Evolutionary conservation across 2,113 vertebrate genomes (phyloP).

Genomic region (Gambusia affinis): DNA sequence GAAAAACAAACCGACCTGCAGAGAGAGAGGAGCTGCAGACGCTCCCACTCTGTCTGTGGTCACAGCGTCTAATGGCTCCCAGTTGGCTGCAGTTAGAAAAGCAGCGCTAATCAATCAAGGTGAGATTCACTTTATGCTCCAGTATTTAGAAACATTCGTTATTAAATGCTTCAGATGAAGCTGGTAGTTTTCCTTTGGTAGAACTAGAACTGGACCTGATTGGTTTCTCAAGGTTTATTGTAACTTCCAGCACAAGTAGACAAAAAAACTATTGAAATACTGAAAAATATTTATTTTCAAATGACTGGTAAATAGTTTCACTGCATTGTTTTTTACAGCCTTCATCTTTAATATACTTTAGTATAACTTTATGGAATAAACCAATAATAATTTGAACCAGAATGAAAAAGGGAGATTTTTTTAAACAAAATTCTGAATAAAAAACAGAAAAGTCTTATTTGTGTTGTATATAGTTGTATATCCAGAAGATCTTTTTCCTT

Average conservation of each 20-base stretch:
- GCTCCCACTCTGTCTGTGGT: slow-evolving; percentile 5
- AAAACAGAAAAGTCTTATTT: neutral
- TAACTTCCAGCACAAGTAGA: slow-evolving; percentile 19
- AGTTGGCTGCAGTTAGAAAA: neutral
- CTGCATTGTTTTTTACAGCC: neutral
- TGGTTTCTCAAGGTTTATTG: slow-evolving; percentile 4
- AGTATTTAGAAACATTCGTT: slow-evolving; percentile 23
- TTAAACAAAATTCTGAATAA: neutral
- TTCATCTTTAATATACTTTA: neutral
- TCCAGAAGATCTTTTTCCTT: too few relatives aligned
- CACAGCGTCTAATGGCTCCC: neutral
- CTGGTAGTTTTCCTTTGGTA: slow-evolving; percentile 8
- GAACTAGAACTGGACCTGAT: slow-evolving; percentile 7
- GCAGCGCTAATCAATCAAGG: slow-evolving; percentile 22
- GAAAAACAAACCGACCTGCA: slow-evolving; percentile 35
- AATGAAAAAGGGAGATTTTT: neutral
- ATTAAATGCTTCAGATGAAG: slow-evolving; percentile 31
- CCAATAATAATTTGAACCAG: neutral
- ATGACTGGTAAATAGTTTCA: neutral
- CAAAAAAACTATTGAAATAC: too few relatives aligned
- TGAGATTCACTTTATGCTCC: slow-evolving; percentile 28
- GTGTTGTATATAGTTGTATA: too few relatives aligned
- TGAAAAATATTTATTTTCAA: neutral
- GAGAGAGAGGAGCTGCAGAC: slow-evolving; percentile 22
- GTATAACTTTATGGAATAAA: neutral